Evolutionary conservation across 2,797 vertebrate species (phyloP).

Genomic region (Periophthalmus magnuspinnatus): DNA sequence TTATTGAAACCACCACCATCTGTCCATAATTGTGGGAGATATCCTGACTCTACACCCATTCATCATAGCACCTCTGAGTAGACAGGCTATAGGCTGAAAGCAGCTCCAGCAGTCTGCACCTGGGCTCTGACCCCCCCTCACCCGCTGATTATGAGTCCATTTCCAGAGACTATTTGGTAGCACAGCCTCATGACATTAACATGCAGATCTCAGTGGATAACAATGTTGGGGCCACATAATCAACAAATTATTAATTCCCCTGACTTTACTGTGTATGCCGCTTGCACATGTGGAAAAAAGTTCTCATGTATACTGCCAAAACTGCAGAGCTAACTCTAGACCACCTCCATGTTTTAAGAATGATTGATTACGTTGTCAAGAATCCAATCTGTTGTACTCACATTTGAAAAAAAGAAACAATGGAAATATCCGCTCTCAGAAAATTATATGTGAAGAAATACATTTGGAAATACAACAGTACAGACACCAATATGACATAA

Average conservation of each 20-base stretch:
- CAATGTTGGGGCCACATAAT: conserved; percentile 68
- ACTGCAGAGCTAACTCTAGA: conserved; percentile 59
- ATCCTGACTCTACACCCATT: conserved; percentile 14
- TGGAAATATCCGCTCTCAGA: conserved; percentile 36
- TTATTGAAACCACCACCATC: conserved; percentile 2
- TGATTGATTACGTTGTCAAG: conserved; percentile 65
- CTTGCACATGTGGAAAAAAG: conserved; percentile 68
- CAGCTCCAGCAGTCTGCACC: conserved; percentile 43
- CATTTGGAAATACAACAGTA: conserved; percentile 16
- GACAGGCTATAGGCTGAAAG: conserved; percentile 26
- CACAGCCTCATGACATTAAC: conserved; percentile 66
- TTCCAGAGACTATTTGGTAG: conserved; percentile 65
- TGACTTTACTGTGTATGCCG: conserved; percentile 47
- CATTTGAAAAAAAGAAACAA: conserved; percentile 25
- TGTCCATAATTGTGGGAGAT: background rate
- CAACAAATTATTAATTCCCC: conserved; percentile 71
- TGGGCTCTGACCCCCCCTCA: conserved; percentile 61
- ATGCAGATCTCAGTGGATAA: conserved; percentile 73
- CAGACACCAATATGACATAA: conserved; percentile 40
- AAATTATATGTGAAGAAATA: conserved; percentile 27
- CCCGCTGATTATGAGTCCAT: conserved; percentile 59
- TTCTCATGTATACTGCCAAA: conserved; percentile 55
- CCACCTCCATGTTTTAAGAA: conserved; percentile 46
- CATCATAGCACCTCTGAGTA: conserved; percentile 46
- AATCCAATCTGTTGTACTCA: conserved; percentile 39